These are phyloP conservation scores for Trissoscelio sp. DNA, from an alignment of 2,888 invertebrate genomes.

Conservation along the genomic window DNA sequence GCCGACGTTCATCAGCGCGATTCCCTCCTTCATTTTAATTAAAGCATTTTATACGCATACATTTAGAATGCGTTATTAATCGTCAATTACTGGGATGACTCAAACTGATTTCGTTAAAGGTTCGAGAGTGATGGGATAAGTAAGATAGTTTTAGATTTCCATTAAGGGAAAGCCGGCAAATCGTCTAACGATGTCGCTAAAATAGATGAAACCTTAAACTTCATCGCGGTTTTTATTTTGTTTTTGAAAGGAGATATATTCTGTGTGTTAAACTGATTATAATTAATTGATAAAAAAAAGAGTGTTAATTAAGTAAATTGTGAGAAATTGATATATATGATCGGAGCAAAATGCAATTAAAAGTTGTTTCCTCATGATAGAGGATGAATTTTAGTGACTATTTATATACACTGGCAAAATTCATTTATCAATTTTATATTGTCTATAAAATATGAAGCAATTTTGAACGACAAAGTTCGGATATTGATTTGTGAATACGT, in stretches of 20 bases:
- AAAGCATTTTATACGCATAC: constrained; percentile 71
- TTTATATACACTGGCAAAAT: constrained; percentile 18
- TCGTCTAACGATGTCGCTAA: constrained; percentile 57
- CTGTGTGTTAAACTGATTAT: constrained; percentile 1
- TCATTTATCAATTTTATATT: constrained; percentile 43
- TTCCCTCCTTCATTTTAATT: constrained; percentile 75
- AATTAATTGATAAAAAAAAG: constrained; percentile 13
- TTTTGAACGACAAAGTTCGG: constrained; percentile 23
- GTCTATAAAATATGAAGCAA: constrained; percentile 33
- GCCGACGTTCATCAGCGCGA: constrained; percentile 69
- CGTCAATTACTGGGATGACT: constrained; percentile 79
- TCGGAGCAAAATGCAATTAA: constrained; percentile 5
- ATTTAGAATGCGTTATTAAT: constrained; percentile 78
- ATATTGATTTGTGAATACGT: constrained; percentile 23
- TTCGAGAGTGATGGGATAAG: constrained; percentile 72
- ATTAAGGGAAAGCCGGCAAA: constrained; percentile 68
- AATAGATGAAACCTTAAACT: constrained; percentile 58
- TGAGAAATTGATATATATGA: neutral
- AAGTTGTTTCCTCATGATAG: constrained; percentile 8
- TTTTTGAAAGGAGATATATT: neutral
- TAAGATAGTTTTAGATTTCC: constrained; percentile 74
- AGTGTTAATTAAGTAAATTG: constrained; percentile 7
- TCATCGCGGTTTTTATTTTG: constrained; percentile 2
- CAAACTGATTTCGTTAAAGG: constrained; percentile 76
- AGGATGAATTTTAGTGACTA: constrained; percentile 11